Percentiles rank a stretch among this genome's conserved stretches.
Evolutionary conservation across 2,113 vertebrate species (phyloP).

Genomic region (Chloropsis cyanopogon): DNA sequence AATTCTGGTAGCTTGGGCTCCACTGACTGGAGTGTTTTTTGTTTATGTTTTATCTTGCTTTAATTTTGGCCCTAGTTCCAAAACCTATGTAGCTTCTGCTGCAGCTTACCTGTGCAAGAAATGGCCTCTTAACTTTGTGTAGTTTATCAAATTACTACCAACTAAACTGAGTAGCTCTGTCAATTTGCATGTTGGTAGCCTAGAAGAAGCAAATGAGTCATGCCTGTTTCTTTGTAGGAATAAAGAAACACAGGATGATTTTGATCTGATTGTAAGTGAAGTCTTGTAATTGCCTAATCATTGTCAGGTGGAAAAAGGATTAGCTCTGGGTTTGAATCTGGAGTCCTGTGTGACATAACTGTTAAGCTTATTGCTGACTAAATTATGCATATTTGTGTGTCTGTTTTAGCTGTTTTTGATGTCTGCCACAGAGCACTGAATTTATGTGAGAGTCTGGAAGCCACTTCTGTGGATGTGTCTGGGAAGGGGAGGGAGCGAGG

Average conservation of each 20-base stretch:
- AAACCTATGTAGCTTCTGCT: not conserved
- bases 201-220: not conserved
- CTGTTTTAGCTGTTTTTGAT: not conserved
- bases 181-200: not conserved
- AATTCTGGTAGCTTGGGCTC: not conserved
- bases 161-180: not conserved
- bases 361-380: not conserved
- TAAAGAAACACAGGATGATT: not conserved
- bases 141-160: not conserved
- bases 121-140: not conserved
- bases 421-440: not conserved
- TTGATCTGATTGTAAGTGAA: not conserved
- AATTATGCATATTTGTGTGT: not conserved
- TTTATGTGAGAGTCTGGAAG: not conserved
- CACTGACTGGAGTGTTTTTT: rapidly evolving
- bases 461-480: not conserved
- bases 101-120: not conserved
- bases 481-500: not conserved
- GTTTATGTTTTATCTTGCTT: not conserved
- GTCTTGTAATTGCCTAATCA: constrained; percentile 24
- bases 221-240: not conserved
- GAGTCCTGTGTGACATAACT: not conserved
- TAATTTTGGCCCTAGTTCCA: not conserved
- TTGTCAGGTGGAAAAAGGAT: constrained; percentile 52
- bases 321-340: not conserved